Conservation (phyloP, 2,797 vertebrate species). For the Myotis pilosus region DNA sequence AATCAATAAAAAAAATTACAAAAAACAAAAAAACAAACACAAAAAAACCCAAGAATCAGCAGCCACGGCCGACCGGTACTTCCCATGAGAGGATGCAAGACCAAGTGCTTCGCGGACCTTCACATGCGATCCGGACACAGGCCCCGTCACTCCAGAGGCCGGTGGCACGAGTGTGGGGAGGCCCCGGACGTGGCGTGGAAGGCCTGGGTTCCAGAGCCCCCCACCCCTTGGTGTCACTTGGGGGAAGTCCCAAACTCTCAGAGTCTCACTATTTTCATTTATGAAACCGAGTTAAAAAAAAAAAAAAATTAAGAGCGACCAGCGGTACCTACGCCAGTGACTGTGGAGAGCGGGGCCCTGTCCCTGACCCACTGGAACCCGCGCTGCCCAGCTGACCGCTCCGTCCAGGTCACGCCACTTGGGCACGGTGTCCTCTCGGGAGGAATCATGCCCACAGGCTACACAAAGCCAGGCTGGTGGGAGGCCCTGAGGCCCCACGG, state of each 20-base stretch:
- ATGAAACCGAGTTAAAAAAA: not conserved
- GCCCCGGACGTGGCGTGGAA: accelerated
- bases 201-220: not conserved
- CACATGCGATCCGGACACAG: accelerated
- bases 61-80: too few species aligned
- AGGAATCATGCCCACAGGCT: not conserved
- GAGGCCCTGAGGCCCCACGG: too few species aligned
- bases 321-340: accelerated
- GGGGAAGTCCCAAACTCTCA: not conserved
- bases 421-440: accelerated
- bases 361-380: not conserved
- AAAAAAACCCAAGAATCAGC: too few species aligned
- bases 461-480: not conserved
- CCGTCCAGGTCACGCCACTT: not conserved
- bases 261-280: not conserved
- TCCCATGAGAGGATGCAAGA: not conserved
- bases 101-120: not conserved
- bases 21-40: too few species aligned
- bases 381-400: not conserved
- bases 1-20: too few species aligned
- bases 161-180: not conserved
- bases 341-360: not conserved
- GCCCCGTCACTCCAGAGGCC: too few species aligned
- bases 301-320: not conserved
- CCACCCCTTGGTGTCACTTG: not conserved